phyloP scores from a whole-genome alignment of 2,888 invertebrate species.

The Argynnis bischoffii region DNA sequence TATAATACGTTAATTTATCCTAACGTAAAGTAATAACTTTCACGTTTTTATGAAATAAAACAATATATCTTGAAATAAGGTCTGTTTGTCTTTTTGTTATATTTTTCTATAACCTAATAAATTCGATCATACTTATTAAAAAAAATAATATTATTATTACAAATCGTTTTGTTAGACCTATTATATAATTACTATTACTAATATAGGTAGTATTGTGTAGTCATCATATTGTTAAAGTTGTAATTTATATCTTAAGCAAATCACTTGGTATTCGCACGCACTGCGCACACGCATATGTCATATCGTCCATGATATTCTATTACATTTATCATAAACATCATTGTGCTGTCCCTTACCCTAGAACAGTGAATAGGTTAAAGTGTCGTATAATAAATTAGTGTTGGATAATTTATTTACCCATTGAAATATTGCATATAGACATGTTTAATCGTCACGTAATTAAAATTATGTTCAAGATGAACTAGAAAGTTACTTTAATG shows the following conservation, averaged over 20 bases:
- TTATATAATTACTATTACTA: conserved; percentile 5
- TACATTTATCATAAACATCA: conserved; percentile 58
- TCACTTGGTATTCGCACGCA: conserved; percentile 46
- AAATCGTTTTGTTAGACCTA: too few relatives aligned
- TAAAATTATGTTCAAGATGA: neutral
- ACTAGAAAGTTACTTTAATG: too few relatives aligned
- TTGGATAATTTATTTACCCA: conserved; percentile 13
- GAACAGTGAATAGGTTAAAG: conserved; percentile 27
- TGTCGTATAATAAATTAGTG: conserved; percentile 11
- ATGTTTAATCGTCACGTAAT: conserved; percentile 10
- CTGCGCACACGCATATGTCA: conserved; percentile 47
- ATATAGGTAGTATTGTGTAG: conserved; percentile 26
- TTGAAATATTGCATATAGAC: neutral
- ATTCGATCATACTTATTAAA: too few relatives aligned
- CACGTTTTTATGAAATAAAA: too few relatives aligned
- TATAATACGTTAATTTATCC: too few relatives aligned
- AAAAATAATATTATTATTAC: too few relatives aligned
- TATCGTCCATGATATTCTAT: conserved; percentile 54
- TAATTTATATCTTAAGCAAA: conserved; percentile 51
- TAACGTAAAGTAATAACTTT: too few relatives aligned
- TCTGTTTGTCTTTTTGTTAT: too few relatives aligned
- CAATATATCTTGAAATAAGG: too few relatives aligned
- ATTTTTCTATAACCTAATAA: too few relatives aligned
- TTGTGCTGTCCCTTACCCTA: conserved; percentile 43
- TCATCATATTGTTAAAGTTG: conserved; percentile 30